Evolutionary conservation across 1,140 invertebrate species (phyloP), one percentile per base, ranked within the genome.

Genomic region (Halictus rubicundus): DNA sequence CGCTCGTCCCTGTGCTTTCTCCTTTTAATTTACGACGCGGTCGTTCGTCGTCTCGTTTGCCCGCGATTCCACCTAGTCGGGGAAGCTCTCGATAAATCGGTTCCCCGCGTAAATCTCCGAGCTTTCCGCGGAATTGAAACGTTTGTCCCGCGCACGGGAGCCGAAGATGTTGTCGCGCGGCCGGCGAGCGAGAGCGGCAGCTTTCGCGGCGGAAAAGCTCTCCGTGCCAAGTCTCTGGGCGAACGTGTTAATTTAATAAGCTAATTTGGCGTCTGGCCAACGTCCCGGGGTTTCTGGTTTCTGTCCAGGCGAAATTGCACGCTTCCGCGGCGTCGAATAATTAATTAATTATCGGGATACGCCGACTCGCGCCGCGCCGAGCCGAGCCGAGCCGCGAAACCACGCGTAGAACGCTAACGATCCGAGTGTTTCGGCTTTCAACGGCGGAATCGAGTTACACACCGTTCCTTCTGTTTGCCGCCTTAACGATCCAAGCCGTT

Each of bases 191-290:
- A n/a, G 32, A 0, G 32, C 5, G 32, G 3, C 32, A 5, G 32
- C 32, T 32, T 32, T 5, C 32, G 32, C 32, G 32, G 32, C 32
- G 32, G 61, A 60, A 77, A 80, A 68, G 39, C 68, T 77, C 59
- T 0, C 42, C 9, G 42, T 88, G 78, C 83, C 83, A 82, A 82
- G 80, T 85, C 71, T 86, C 64, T n/a, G 25, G 14, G 68, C 63
- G 80, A 82, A 84, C 76, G 87, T 84, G 83, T 86, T 88, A 89
- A 85, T 89, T 89, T 90, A 90, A 90, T 89, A 89, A 90, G 85
- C 85, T 89, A 89, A 89, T 90, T 90, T 90, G 89, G 88, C 82
- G 77, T 60, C 59, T 68, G 65, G 85, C 87, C 88, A 90, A 85
- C 65, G 68, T 84, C 73, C 82, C 83, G 74, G 84, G 82, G 88